Evolutionary conservation across 2,797 vertebrate species (phyloP).

Genomic region (Tokudaia muenninki): DNA sequence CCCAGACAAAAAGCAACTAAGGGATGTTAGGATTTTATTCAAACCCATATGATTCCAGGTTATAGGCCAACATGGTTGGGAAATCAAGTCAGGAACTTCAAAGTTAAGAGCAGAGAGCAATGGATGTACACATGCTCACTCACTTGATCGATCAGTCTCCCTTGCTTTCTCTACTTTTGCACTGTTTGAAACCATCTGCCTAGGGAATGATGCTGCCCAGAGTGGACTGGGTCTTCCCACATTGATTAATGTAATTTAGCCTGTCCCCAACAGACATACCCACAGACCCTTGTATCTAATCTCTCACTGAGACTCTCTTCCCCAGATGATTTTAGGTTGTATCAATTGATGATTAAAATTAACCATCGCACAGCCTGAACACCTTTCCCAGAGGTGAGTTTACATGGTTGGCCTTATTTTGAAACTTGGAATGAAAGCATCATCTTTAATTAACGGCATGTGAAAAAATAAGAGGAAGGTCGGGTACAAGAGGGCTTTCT

Average conservation of each 20-base stretch:
- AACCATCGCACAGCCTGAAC: not conserved
- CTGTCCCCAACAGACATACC: not conserved
- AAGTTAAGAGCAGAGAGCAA: not conserved
- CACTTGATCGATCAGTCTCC: not conserved
- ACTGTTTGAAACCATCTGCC: not conserved
- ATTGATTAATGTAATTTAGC: not conserved
- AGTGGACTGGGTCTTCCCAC: not conserved
- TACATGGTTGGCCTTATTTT: not conserved
- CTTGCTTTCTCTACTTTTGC: not conserved
- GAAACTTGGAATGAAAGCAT: not conserved
- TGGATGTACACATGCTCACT: too few species aligned
- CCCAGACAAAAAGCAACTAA: not conserved
- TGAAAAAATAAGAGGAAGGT: not conserved
- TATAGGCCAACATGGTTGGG: not conserved
- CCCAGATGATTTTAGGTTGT: not conserved
- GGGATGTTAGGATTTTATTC: not conserved
- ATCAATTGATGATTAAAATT: not conserved
- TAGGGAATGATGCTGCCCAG: not conserved
- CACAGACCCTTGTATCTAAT: too few species aligned
- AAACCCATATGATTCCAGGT: not conserved
- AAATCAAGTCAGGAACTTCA: not conserved
- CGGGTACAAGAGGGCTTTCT: not conserved
- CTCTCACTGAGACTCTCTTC: not conserved
- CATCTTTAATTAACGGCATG: not conserved
- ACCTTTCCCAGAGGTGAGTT: not conserved